These are phyloP conservation scores for Sphenodon punctatus DNA, from an alignment of 2,797 vertebrate species.

Conservation along the genomic window DNA sequence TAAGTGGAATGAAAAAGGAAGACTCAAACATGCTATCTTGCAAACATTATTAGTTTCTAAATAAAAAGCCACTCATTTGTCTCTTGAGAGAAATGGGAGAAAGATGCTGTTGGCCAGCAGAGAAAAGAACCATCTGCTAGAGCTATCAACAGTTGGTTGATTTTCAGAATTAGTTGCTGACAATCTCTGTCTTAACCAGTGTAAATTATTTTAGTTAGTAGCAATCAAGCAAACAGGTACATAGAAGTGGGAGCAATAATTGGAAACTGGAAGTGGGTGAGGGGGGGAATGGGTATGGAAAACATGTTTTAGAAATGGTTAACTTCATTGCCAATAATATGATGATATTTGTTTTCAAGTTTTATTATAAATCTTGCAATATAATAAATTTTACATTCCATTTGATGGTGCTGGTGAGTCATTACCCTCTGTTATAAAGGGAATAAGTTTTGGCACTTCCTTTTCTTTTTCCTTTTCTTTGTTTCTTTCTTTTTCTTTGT, in stretches of 20 bases:
- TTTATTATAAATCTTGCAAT: constrained; percentile 27
- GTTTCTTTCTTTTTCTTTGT: neutral
- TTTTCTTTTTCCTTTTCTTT: constrained; percentile 43
- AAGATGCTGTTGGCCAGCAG: constrained; percentile 53
- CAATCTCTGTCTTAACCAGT: neutral
- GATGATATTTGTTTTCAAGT: neutral
- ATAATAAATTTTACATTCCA: neutral
- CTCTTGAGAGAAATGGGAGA: constrained; percentile 27
- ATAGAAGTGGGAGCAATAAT: neutral
- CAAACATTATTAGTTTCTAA: constrained; percentile 46
- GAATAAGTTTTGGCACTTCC: constrained; percentile 52
- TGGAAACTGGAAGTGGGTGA: neutral
- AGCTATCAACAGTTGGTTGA: constrained; percentile 21
- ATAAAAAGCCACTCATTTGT: constrained; percentile 35
- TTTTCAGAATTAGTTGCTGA: constrained; percentile 43
- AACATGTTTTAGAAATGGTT: constrained; percentile 18
- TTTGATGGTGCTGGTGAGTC: constrained; percentile 18
- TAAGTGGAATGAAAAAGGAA: neutral
- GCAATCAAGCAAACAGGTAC: neutral
- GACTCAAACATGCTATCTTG: neutral
- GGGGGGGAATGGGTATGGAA: neutral
- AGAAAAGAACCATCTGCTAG: constrained; percentile 58
- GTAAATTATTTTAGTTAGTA: constrained; percentile 5
- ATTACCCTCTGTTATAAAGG: constrained; percentile 27
- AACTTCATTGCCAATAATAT: neutral